Base-by-base conservation (phyloP, 2,113 vertebrate genomes). In the Zeus faber region DNA sequence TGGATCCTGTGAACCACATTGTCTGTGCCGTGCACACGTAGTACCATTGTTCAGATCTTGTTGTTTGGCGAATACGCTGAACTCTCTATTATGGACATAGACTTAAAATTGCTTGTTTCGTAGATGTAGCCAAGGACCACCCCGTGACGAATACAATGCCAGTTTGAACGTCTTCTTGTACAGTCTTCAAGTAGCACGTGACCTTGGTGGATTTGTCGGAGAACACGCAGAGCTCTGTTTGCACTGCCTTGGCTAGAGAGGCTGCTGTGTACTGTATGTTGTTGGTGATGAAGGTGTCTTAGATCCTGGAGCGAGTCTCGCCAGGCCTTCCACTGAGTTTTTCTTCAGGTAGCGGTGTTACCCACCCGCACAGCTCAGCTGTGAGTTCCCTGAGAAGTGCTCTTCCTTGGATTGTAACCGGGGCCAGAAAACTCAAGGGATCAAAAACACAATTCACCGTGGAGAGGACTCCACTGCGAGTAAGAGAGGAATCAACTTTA, bases 391-490 rank as follows among this genome's bases (percentile, higher is more conserved):
- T 50, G 5, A 71, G 52, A 4, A 71, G 24, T 3, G 24, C 47
- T 55, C 46, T 55, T 54, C 68, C 62, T 18, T 71, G 50, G 18
- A 71, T 52, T 2, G 49, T 65, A 25, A 64, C 55, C 6, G 54
- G 50, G 8, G 55, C 50, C 13, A 55, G 1, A 2, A 70, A 11
- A 1, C 61, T 45, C 4, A 68, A 6, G 5, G 51, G 17, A 24
- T 62, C 35, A 9, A 49, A 68, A n/a, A 68, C 21, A 24, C 57
- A 55, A 16, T 43, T 43, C 17, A 43, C 40, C 4, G 40, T 53
- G 17, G 61, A 64, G 1, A 67, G 39, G 13, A 67, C 49, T 53
- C 53, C 63, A 27, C 58, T 44, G 1, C 49, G 37, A 11, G 63
- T 57, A 13, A 72, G 60, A 11, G 44, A 26, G 5, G 35, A 44